These are phyloP conservation scores for Hemibagrus wyckioides DNA, from an alignment of 2,113 vertebrate genomes.

Conservation along the genomic window DNA sequence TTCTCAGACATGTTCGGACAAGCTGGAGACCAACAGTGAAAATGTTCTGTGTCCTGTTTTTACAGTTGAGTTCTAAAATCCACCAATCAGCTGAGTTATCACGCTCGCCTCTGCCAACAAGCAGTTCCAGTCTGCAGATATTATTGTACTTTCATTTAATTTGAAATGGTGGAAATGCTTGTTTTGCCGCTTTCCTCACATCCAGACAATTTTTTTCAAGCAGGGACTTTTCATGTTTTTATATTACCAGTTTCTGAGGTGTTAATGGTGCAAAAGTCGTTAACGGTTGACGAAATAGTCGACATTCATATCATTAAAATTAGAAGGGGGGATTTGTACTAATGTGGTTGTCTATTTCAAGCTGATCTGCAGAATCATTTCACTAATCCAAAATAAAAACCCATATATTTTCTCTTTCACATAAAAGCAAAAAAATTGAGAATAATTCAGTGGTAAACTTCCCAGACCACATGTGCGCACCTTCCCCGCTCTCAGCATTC, in stretches of 20 bases:
- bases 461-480: neutral
- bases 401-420: neutral
- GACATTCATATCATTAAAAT: too few species aligned
- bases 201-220: neutral
- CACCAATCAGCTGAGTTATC: neutral
- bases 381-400: neutral
- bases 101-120: neutral
- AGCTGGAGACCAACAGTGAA: neutral
- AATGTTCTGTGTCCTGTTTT: neutral
- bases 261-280: neutral
- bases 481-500: neutral
- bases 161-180: neutral
- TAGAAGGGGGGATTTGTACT: too few species aligned
- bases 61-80: neutral
- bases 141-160: neutral
- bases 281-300: neutral
- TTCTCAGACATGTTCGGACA: neutral
- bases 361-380: neutral
- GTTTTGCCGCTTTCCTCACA: neutral
- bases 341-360: neutral
- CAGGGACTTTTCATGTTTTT: neutral
- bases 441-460: constrained; percentile 14
- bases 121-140: neutral
- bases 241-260: neutral
- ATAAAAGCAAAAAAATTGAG: neutral